Conservation (phyloP, 2,113 vertebrate species). For the Microtus pennsylvanicus region DNA sequence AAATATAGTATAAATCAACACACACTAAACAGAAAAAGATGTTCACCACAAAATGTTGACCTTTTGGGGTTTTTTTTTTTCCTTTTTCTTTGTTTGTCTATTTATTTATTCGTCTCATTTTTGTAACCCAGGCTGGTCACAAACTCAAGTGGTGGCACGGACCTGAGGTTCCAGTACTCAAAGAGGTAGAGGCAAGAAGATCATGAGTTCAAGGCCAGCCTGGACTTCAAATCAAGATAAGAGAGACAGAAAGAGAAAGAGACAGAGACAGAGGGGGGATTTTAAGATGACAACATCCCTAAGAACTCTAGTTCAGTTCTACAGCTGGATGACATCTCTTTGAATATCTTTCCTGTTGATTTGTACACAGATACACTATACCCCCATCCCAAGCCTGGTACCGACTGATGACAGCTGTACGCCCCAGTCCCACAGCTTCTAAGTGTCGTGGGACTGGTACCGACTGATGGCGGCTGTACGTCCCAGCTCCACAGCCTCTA, state of each 20-base stretch:
- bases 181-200: background rate
- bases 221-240: background rate
- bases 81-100: too few species aligned
- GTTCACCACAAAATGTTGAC: slow-evolving; percentile 1
- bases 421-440: background rate
- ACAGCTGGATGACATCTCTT: background rate
- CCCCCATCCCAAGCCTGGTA: background rate
- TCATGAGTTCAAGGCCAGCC: background rate
- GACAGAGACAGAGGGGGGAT: background rate
- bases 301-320: background rate
- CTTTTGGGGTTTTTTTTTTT: background rate
- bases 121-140: background rate
- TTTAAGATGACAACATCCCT: slow-evolving; percentile 25
- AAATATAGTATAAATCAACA: background rate
- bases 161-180: background rate
- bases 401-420: background rate
- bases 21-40: background rate
- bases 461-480: too few species aligned
- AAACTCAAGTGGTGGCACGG: background rate
- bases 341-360: slow-evolving; percentile 8
- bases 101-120: background rate
- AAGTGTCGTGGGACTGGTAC: background rate
- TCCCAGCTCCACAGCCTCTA: background rate
- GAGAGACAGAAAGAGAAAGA: background rate
- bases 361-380: background rate